Base-by-base conservation (phyloP, 2,113 vertebrate species). In the Forbesichthys agassizii region DNA sequence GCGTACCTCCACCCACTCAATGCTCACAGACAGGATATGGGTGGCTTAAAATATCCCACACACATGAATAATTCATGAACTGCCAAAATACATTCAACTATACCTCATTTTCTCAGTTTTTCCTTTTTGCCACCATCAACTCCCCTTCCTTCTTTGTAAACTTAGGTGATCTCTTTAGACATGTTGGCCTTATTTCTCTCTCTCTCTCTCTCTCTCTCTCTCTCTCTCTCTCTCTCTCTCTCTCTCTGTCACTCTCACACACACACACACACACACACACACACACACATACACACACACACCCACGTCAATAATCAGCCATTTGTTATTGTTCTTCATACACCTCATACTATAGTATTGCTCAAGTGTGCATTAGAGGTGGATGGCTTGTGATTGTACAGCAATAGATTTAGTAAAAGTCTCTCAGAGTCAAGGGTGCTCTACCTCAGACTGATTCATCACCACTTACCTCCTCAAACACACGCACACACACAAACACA, bases 1-100 rank as follows among this genome's bases (percentile, higher is more conserved):
- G 61, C 52, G 11, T 48, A 54, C 49, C 63, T 74, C 69, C 61
- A 69, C 64, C 61, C 16, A 66, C 68, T 64, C 64, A 78, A 80
- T 65, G 20, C 64, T 85, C 77, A 75, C 60, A 84, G 82, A 73
- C 82, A 83, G 81, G 62, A 80, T 88, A 79, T 86, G 59, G 66
- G 61, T 69, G 63, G 66, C 86, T 85, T 79, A 84, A 90, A 89
- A 92, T 90, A 90, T 85, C 88, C 68, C 63, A 14, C 52, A 13
- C 1, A 1, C 36, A 84, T 92, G 49, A 82, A 91, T 90, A 75
- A 89, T 89, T 87, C 63, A 90, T 88, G 18, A 78, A 48, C 48
- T 79, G 58, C 14, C 62, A 79, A 71, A 79, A 57, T 52, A 61
- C 16, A 8, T 9, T 73, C 78, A 62, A 8, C 60, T 48, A 56